Evolutionary conservation across 2,113 vertebrate species (phyloP).

Genomic region (Melierax canorus): DNA sequence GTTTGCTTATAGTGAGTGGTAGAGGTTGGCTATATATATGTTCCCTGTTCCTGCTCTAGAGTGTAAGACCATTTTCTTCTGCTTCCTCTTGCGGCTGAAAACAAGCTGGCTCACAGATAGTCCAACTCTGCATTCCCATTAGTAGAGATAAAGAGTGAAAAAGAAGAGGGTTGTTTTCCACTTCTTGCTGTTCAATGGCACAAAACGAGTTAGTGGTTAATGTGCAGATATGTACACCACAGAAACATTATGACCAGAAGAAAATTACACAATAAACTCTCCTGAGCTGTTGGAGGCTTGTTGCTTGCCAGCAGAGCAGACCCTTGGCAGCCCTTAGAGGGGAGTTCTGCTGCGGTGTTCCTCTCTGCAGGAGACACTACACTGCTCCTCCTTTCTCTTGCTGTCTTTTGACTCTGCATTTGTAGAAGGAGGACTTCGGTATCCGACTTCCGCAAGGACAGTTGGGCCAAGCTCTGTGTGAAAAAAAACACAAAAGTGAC

Average conservation of each 20-base stretch:
- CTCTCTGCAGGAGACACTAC: background rate
- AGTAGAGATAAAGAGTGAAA: background rate
- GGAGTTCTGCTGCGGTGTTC: rapidly evolving
- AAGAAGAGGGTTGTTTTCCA: background rate
- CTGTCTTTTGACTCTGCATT: background rate
- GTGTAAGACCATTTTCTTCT: background rate
- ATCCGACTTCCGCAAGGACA: background rate
- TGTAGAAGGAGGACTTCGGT: background rate
- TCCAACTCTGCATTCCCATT: background rate
- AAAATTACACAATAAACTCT: background rate
- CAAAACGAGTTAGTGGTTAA: background rate
- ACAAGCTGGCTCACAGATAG: background rate
- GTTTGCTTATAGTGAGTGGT: background rate
- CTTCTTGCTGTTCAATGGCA: background rate
- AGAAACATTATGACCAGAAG: background rate
- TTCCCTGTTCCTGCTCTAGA: background rate
- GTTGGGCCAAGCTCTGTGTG: background rate
- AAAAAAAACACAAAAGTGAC: rapidly evolving
- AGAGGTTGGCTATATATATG: background rate
- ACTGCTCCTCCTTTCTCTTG: background rate
- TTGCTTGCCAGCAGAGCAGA: background rate
- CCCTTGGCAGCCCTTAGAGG: background rate
- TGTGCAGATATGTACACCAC: background rate
- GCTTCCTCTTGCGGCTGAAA: background rate
- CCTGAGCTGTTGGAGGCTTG: background rate